Evolutionary conservation across 2,888 invertebrate species (phyloP).

Genomic region (Sphecodes monilicornis): DNA sequence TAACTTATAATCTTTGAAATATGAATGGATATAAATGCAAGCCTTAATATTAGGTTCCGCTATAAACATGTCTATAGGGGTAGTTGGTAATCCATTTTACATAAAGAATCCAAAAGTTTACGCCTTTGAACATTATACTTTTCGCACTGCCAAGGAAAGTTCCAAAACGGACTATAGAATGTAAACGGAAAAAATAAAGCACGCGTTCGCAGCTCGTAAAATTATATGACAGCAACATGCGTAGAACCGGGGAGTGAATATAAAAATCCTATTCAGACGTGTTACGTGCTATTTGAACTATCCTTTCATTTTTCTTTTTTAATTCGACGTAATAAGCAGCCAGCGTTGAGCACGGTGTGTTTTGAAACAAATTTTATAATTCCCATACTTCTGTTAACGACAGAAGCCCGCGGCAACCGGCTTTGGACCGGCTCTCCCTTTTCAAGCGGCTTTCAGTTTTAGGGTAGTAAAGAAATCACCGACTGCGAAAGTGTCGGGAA

Average conservation of each 20-base stretch:
- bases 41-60: too few species aligned
- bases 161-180: too few species aligned
- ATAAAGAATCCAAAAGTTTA: too few species aligned
- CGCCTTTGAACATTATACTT: too few species aligned
- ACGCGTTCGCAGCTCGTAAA: not conserved
- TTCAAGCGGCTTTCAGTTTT: conserved; percentile 13
- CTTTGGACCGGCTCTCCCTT: not conserved
- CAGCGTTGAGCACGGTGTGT: not conserved
- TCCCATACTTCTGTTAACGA: conserved; percentile 2
- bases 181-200: not conserved
- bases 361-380: conserved; percentile 16
- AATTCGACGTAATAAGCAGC: conserved; percentile 2
- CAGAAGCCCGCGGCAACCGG: conserved; percentile 2
- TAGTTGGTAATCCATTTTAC: too few species aligned
- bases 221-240: not conserved
- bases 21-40: too few species aligned
- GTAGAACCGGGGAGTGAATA: not conserved
- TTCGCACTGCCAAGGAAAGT: too few species aligned
- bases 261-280: not conserved
- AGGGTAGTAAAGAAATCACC: conserved; percentile 2
- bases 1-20: too few species aligned
- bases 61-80: too few species aligned
- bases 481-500: conserved; percentile 1
- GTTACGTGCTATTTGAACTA: not conserved
- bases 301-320: not conserved